A percentile compares a stretch with the other conserved stretches of the same genome.
phyloP scores from a whole-genome alignment of 2,113 vertebrate species.

The Proterorhinus semilunaris region DNA sequence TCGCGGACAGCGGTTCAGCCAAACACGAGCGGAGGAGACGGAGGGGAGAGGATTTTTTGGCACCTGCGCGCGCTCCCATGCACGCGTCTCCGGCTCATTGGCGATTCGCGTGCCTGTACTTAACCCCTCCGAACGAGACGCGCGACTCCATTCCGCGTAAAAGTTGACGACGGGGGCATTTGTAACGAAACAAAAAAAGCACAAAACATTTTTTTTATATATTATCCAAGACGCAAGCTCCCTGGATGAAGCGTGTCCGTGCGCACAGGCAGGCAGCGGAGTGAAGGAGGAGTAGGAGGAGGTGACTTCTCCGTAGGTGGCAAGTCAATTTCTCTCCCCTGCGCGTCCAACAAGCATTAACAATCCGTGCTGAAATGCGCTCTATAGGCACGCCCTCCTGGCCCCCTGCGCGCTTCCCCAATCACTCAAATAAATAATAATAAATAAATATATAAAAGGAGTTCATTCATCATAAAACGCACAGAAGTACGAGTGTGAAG shows the following conservation, averaged over 20 bases:
- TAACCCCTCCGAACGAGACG: neutral
- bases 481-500: neutral
- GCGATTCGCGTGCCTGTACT: neutral
- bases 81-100: neutral
- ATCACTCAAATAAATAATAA: neutral
- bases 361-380: neutral
- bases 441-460: too few species aligned
- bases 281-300: neutral
- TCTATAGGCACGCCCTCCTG: neutral
- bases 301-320: neutral
- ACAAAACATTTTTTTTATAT: too few species aligned
- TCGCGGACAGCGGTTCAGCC: neutral
- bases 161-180: neutral
- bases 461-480: neutral
- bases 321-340: neutral
- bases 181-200: too few species aligned
- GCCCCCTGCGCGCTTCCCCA: neutral
- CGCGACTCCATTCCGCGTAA: neutral
- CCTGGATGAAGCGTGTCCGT: neutral
- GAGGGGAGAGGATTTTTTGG: neutral
- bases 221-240: neutral
- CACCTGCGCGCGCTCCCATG: neutral
- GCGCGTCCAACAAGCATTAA: neutral
- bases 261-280: neutral
- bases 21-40: neutral